Base-by-base conservation (phyloP, 2,113 vertebrate species). In the Malurus alboscapulatus region DNA sequence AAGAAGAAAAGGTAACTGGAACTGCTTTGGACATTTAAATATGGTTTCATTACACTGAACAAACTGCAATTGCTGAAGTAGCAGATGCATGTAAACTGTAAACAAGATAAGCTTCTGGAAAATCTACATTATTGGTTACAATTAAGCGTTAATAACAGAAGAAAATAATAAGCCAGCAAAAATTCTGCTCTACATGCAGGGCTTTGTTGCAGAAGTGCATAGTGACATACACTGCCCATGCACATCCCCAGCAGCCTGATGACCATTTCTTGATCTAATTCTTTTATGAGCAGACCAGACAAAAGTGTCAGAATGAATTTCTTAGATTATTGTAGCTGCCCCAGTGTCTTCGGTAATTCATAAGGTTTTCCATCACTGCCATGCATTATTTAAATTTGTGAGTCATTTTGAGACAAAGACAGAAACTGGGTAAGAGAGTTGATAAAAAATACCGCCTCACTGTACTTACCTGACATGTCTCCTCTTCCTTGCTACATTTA, bases 371-470 rank as follows among this genome's bases (percentile, higher is more conserved):
- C 81, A 92, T 88, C 38, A 76, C 57, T 80, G 53, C 17, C 65
- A 16, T 87, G 25, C 42, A 92, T 85, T 87, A 96, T 96, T 97
- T 94, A 94, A 95, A 94, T 97, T 67, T 59, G 29, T 85, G 73
- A 96, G 81, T 93, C 75, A 84, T 88, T 94, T 85, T 94, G 84
- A 68, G 26, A 84, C 50, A 77, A 92, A 84, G 45, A 65, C 62
- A 89, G 78, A 91, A 94, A 87, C 17, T 40, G 55, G 77, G 51
- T 62, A 75, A 91, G 79, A 93, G 36, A 91, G 38, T 48, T 67
- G 44, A 79, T 76, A 69, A 93, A 84, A 90, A 94, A 73, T 87
- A 44, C 27, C 55, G 24, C 26, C 77, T 34, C 26, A 45, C 58
- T 96, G 40, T 93, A 77, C 76, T 96, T 92, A 84, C n/a, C 69